Conservation (phyloP, 2,888 invertebrate species). For the Aromia moschata region DNA sequence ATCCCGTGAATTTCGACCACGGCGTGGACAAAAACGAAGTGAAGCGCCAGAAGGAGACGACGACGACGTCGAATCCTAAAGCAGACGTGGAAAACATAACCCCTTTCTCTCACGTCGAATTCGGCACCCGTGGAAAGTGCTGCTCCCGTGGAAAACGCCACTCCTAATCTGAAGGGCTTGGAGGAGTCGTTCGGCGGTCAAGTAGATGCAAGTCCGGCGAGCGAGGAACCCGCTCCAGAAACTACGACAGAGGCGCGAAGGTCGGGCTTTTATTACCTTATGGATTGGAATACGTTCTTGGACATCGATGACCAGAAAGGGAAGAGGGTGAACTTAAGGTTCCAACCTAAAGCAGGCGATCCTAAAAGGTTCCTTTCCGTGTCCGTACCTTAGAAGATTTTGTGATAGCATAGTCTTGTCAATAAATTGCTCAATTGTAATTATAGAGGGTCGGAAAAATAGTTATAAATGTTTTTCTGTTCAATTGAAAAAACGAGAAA, state of each 20-base stretch:
- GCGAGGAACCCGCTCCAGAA: constrained; percentile 65
- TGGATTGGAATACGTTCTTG: constrained; percentile 87
- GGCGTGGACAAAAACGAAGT: constrained; percentile 63
- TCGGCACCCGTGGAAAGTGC: constrained; percentile 21
- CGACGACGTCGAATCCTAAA: constrained; percentile 12
- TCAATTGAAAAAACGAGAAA: too few relatives aligned
- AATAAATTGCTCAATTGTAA: constrained; percentile 15
- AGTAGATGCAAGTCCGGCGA: constrained; percentile 65
- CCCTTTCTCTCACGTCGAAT: not conserved
- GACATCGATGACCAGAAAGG: constrained; percentile 81
- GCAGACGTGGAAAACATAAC: constrained; percentile 4
- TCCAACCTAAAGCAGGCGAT: constrained; percentile 84
- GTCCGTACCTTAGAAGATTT: constrained; percentile 70
- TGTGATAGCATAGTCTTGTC: constrained; percentile 11
- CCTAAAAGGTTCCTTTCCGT: constrained; percentile 80
- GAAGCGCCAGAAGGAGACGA: constrained; percentile 63
- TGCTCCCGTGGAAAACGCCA: constrained; percentile 52
- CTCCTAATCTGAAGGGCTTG: constrained; percentile 71
- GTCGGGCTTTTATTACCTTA: constrained; percentile 84
- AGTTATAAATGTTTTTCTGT: too few relatives aligned
- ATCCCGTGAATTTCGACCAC: constrained; percentile 59
- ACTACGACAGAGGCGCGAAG: constrained; percentile 73
- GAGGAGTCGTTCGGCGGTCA: constrained; percentile 82
- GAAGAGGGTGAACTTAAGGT: constrained; percentile 79
- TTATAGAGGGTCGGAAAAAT: not conserved